phyloP scores from a whole-genome alignment of 2,797 vertebrate genomes.

The Hephaestus fuliginosus region DNA sequence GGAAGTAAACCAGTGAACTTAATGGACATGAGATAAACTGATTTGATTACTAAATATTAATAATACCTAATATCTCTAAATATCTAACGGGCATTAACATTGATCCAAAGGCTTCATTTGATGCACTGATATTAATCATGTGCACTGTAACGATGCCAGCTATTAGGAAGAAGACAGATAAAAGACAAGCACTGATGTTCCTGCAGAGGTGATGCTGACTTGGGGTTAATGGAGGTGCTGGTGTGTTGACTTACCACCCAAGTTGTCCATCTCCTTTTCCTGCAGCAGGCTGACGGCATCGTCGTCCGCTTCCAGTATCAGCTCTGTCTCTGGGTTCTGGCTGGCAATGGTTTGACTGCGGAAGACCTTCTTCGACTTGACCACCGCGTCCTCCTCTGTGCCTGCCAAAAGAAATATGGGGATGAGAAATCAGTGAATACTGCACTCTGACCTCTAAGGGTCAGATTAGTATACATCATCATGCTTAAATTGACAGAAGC shows the following conservation, averaged over 20 bases:
- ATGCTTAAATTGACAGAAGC: neutral
- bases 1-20: constrained; percentile 9
- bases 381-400: constrained; percentile 89
- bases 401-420: constrained; percentile 76
- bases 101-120: constrained; percentile 9
- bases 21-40: neutral
- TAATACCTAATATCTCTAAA: neutral
- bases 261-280: constrained; percentile 97
- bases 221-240: constrained; percentile 41
- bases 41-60: neutral
- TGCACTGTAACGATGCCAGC: constrained; percentile 4
- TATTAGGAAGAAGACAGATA: constrained; percentile 13
- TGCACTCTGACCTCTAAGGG: constrained; percentile 17
- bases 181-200: constrained; percentile 10
- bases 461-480: constrained; percentile 10
- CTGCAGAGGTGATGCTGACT: constrained; percentile 22
- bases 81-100: neutral
- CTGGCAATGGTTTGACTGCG: constrained; percentile 89
- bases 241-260: constrained; percentile 89
- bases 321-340: constrained; percentile 93
- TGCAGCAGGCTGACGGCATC: constrained; percentile 95
- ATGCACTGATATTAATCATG: constrained; percentile 16
- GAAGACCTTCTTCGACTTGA: constrained; percentile 91
- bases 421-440: constrained; percentile 21
- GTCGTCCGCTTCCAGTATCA: constrained; percentile 95